phyloP scores from a whole-genome alignment of 1,140 invertebrate species.

The Zaprionus camerounensis region DNA sequence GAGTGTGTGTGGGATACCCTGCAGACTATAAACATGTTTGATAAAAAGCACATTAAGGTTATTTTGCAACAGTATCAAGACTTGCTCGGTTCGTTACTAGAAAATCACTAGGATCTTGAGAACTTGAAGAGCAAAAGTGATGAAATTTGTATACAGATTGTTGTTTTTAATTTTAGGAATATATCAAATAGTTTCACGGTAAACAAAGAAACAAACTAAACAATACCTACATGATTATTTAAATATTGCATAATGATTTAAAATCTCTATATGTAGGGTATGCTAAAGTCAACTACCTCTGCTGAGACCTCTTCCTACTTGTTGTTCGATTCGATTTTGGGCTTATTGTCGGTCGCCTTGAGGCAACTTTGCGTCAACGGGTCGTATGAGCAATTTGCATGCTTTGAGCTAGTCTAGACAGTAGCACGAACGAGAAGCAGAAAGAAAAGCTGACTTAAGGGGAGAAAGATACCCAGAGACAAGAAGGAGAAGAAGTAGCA shows the following conservation, averaged over 20 bases:
- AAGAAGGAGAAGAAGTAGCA: neutral
- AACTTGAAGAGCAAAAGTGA: neutral
- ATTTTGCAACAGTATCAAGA: neutral
- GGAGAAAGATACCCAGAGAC: neutral
- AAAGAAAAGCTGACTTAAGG: neutral
- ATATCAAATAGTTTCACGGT: too few relatives aligned
- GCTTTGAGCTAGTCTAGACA: constrained; percentile 32
- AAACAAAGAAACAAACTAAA: neutral
- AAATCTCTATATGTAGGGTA: neutral
- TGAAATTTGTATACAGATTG: neutral
- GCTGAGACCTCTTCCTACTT: neutral
- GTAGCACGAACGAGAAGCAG: neutral
- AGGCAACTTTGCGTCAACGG: constrained; percentile 21
- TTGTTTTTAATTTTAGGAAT: too few relatives aligned
- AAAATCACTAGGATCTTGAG: neutral
- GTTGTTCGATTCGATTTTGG: constrained; percentile 20
- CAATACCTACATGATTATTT: too few relatives aligned
- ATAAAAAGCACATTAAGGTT: neutral
- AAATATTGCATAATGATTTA: neutral
- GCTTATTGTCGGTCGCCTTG: constrained; percentile 21
- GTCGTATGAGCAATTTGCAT: constrained; percentile 67
- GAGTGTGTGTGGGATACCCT: neutral
- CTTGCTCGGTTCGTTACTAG: too few relatives aligned
- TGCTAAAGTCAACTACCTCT: neutral
- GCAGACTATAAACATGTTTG: neutral